Evolutionary conservation across 2,113 vertebrate species (phyloP).

Genomic region (Stigmatopora nigra): DNA sequence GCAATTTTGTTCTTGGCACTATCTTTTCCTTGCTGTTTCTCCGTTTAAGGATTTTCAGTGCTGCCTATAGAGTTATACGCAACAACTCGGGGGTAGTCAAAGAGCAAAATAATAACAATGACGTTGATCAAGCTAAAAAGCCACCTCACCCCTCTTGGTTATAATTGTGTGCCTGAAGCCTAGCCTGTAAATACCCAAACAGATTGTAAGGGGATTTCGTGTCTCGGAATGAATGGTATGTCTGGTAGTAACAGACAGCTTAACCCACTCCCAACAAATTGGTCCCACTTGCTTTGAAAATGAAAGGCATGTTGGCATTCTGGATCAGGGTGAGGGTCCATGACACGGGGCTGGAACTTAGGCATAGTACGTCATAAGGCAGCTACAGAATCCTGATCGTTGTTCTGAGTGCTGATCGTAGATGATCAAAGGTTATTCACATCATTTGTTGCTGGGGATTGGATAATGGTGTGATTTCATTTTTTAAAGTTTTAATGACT

Average conservation of each 20-base stretch:
- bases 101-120: not conserved
- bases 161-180: constrained; percentile 27
- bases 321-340: constrained; percentile 9
- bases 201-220: constrained; percentile 48
- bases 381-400: not conserved
- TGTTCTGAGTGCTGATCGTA: not conserved
- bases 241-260: constrained; percentile 45
- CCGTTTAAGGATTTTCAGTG: not conserved
- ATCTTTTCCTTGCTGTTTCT: too few species aligned
- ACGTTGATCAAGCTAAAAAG: constrained; percentile 3
- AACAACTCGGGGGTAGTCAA: not conserved
- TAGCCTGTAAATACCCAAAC: constrained; percentile 40
- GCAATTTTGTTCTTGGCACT: too few species aligned
- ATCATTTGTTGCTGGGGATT: not conserved
- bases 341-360: constrained; percentile 18
- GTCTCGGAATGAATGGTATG: constrained; percentile 64
- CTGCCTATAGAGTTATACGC: not conserved
- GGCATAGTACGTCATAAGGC: constrained; percentile 6
- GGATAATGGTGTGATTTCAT: not conserved
- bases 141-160: constrained; percentile 14
- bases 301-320: constrained; percentile 33
- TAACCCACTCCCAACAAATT: constrained; percentile 26
- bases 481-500: too few species aligned
- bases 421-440: not conserved
- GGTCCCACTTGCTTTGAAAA: constrained; percentile 28